phyloP scores from a whole-genome alignment of 1,140 invertebrate genomes.

The Leptinotarsa undecemlineata region DNA sequence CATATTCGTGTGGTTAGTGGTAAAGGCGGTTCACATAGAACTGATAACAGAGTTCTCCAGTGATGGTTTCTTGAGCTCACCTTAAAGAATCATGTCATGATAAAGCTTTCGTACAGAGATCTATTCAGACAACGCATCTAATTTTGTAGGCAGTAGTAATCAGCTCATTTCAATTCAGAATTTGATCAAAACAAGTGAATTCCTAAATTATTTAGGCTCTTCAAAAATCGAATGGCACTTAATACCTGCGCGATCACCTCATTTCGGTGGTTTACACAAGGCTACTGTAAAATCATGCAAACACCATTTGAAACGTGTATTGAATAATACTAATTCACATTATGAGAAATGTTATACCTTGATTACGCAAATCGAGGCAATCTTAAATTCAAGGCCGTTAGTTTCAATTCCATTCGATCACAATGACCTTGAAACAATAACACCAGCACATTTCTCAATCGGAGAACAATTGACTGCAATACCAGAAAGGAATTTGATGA shows the following conservation, averaged over 20 bases:
- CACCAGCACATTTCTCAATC: constrained; percentile 54
- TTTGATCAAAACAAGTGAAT: constrained; percentile 52
- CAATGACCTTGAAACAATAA: constrained; percentile 41
- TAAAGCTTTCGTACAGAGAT: constrained; percentile 34
- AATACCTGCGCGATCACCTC: constrained; percentile 36
- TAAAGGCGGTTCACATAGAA: constrained; percentile 48
- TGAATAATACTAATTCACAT: constrained; percentile 35
- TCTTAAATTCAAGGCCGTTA: constrained; percentile 50
- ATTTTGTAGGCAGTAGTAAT: constrained; percentile 38
- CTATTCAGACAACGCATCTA: constrained; percentile 47
- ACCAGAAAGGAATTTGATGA: constrained; percentile 28
- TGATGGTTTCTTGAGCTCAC: constrained; percentile 38
- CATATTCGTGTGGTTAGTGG: constrained; percentile 27
- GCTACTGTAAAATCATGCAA: constrained; percentile 33
- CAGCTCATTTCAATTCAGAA: constrained; percentile 54
- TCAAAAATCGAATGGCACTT: constrained; percentile 52
- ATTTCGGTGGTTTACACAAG: constrained; percentile 41
- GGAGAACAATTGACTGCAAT: constrained; percentile 41
- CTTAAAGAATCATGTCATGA: constrained; percentile 43
- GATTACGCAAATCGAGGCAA: constrained; percentile 42
- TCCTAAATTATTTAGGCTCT: constrained; percentile 43
- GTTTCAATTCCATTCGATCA: constrained; percentile 41
- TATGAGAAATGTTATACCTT: constrained; percentile 42
- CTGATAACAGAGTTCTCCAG: constrained; percentile 39
- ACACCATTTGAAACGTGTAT: constrained; percentile 46